phyloP scores from a whole-genome alignment of 2,797 vertebrate genomes.

The Spinibarbus caldwelli region DNA sequence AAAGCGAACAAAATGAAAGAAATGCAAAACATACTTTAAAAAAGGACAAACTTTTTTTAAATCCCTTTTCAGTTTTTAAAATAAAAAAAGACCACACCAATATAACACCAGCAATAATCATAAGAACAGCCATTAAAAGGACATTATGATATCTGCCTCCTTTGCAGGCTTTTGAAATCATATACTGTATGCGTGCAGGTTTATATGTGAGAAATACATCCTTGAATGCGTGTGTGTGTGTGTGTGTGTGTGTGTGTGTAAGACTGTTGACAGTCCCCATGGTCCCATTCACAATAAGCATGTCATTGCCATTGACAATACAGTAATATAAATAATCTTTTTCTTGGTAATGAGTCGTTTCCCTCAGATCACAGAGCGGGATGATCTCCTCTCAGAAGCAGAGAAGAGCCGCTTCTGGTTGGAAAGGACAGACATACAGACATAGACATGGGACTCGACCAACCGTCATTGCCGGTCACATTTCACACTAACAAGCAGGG shows the following conservation, averaged over 20 bases:
- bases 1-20: slow-evolving; percentile 65
- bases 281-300: slow-evolving; percentile 59
- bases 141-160: slow-evolving; percentile 70
- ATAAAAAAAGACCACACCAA: slow-evolving; percentile 67
- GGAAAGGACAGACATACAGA: slow-evolving; percentile 58
- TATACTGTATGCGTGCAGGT: slow-evolving; percentile 59
- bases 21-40: slow-evolving; percentile 65
- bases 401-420: slow-evolving; percentile 60
- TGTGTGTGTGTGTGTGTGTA: neutral
- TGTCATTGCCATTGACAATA: slow-evolving; percentile 47
- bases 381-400: slow-evolving; percentile 41
- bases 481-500: too few species aligned
- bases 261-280: slow-evolving; percentile 55
- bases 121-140: slow-evolving; percentile 80
- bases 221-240: too few species aligned
- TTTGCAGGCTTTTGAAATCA: slow-evolving; percentile 65
- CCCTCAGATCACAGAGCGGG: slow-evolving; percentile 44
- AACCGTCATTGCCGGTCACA: too few species aligned
- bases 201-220: slow-evolving; percentile 35
- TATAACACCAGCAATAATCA: slow-evolving; percentile 74
- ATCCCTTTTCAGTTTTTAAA: slow-evolving; percentile 76
- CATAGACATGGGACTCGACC: too few species aligned
- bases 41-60: slow-evolving; percentile 64
- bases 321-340: slow-evolving; percentile 51
- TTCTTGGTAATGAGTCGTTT: slow-evolving; percentile 47